Conservation (phyloP, 2,888 invertebrate species). For the Syrphus vitripennis region DNA sequence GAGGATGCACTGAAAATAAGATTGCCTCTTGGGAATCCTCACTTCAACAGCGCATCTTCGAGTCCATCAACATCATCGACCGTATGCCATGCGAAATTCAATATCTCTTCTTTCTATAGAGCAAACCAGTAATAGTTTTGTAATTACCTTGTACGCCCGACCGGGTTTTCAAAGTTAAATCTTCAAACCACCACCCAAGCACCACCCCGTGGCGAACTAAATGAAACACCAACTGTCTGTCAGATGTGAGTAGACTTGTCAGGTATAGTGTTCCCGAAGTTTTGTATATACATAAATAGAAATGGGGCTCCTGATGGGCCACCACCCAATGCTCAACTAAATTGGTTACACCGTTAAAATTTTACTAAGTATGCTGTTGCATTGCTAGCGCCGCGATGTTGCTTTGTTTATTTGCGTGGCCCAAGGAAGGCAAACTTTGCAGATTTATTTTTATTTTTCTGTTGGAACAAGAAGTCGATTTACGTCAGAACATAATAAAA, state of each 20-base stretch:
- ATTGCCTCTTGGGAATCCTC: slow-evolving; percentile 66
- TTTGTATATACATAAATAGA: no score
- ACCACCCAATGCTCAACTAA: slow-evolving; percentile 11
- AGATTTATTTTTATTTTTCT: not conserved
- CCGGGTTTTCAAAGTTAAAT: slow-evolving; percentile 49
- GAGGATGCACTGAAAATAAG: slow-evolving; percentile 40
- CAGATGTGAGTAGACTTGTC: slow-evolving; percentile 3
- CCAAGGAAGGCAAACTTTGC: slow-evolving; percentile 20
- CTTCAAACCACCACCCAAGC: slow-evolving; percentile 6
- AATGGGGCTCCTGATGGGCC: slow-evolving; percentile 19
- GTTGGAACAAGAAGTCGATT: slow-evolving; percentile 22
- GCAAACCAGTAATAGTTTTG: slow-evolving; percentile 67
- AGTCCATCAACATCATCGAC: slow-evolving; percentile 54
- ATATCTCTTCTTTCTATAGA: slow-evolving; percentile 40
- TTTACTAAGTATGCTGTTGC: slow-evolving; percentile 27
- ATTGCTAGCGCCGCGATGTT: not conserved
- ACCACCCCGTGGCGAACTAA: slow-evolving; percentile 55
- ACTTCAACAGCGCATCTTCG: slow-evolving; percentile 44
- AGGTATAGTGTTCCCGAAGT: slow-evolving; percentile 22
- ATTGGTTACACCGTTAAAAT: slow-evolving; percentile 55
- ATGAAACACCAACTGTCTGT: slow-evolving; percentile 59
- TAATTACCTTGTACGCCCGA: slow-evolving; percentile 69
- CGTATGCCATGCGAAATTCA: slow-evolving; percentile 68
- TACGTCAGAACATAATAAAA: slow-evolving; percentile 52
- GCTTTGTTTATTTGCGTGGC: not conserved